These are phyloP conservation scores for Aspidiotus destructor DNA, from an alignment of 2,888 invertebrate species.

Conservation along the genomic window DNA sequence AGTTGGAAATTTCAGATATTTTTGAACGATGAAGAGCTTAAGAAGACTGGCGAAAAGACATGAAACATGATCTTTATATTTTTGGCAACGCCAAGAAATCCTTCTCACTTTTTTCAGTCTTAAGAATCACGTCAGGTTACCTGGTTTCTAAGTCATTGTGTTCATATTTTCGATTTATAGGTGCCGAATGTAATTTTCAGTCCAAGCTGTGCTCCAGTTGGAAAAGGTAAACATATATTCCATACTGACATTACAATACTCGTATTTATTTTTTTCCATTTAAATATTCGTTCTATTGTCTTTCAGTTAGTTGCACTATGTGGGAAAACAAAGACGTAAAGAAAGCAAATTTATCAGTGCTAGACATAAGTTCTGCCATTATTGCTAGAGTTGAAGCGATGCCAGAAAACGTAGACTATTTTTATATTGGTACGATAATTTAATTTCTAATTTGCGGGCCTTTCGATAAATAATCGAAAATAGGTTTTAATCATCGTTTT, in stretches of 20 bases:
- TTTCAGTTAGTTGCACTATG: constrained; percentile 82
- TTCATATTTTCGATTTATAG: constrained; percentile 39
- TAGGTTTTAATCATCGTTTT: neutral
- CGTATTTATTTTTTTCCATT: neutral
- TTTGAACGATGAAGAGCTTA: no score
- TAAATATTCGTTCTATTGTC: neutral
- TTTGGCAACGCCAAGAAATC: no score
- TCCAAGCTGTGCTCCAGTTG: constrained; percentile 58
- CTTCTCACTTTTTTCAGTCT: neutral
- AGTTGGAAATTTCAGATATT: no score
- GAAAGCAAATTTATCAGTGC: constrained; percentile 83
- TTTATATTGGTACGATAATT: constrained; percentile 52
- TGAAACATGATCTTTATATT: no score
- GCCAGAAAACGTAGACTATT: constrained; percentile 68
- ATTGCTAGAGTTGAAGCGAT: constrained; percentile 80
- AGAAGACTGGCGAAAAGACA: no score
- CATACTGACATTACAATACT: neutral
- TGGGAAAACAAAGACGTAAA: constrained; percentile 86
- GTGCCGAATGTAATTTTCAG: constrained; percentile 63
- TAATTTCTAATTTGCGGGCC: neutral
- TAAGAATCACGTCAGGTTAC: neutral
- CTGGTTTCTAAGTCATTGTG: no score
- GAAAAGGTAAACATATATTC: constrained; percentile 53
- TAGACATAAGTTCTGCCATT: constrained; percentile 90
- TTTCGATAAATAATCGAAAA: neutral